These are phyloP conservation scores for Dipodomys spectabilis DNA, from an alignment of 2,113 vertebrate species.

Conservation along the genomic window DNA sequence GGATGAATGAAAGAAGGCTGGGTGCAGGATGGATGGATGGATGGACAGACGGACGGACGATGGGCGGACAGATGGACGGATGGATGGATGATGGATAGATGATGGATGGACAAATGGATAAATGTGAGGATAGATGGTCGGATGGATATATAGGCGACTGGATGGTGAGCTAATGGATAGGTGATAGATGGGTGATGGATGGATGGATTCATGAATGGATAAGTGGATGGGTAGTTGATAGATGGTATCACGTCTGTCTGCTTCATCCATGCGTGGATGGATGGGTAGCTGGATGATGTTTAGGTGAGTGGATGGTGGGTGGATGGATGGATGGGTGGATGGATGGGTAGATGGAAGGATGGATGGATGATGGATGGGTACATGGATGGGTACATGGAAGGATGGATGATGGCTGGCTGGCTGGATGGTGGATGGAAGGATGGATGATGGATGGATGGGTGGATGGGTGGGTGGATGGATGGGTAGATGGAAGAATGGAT, in stretches of 20 bases:
- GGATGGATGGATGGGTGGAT: too few species aligned
- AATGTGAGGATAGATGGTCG: too few species aligned
- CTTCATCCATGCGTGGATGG: not conserved
- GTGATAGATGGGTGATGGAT: not conserved
- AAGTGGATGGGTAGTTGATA: not conserved
- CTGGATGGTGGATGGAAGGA: rapidly evolving
- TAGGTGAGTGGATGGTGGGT: rapidly evolving
- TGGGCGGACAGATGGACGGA: not conserved
- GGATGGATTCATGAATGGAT: not conserved
- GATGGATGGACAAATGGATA: not conserved
- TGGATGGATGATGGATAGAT: not conserved
- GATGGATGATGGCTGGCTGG: not conserved
- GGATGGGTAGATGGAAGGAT: not conserved
- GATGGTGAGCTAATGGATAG: too few species aligned
- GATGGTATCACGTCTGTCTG: too few species aligned
- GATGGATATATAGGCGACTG: not conserved
- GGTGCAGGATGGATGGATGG: not conserved
- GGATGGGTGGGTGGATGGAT: not conserved
- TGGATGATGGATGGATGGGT: not conserved
- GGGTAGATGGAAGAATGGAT: too few species aligned
- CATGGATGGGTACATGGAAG: too few species aligned
- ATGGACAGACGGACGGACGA: not conserved
- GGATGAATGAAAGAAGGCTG: not conserved
- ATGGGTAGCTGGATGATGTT: not conserved
- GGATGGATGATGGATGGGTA: not conserved